Percentiles rank a stretch among this genome's conserved stretches.
Evolutionary conservation across 2,113 vertebrate species (phyloP).

Genomic region (Alexandromys fortis): DNA sequence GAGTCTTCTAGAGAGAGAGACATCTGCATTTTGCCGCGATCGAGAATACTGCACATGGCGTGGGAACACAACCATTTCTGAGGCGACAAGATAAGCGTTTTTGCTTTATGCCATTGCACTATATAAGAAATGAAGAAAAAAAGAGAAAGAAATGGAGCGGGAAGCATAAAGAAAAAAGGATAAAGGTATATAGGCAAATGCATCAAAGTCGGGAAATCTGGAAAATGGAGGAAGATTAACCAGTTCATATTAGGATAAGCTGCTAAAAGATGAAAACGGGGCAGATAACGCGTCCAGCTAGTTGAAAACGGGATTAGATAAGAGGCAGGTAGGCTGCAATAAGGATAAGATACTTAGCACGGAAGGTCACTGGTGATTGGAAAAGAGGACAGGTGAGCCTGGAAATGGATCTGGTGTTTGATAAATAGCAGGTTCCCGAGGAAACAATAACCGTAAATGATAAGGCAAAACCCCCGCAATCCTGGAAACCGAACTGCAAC

Average conservation of each 20-base stretch:
- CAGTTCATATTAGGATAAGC: conserved; percentile 64
- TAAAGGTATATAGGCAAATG: conserved; percentile 40
- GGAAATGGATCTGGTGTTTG: conserved; percentile 44
- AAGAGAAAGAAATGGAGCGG: conserved; percentile 37
- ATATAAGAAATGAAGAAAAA: conserved; percentile 40
- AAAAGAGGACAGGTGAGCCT: conserved; percentile 40
- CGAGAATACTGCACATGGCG: background rate
- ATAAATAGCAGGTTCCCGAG: conserved; percentile 64
- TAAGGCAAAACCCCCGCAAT: conserved; percentile 26
- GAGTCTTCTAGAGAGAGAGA: conserved; percentile 25
- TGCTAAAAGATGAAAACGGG: conserved; percentile 50
- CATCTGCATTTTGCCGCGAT: background rate
- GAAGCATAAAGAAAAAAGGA: conserved; percentile 51
- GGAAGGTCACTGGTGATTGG: conserved; percentile 56
- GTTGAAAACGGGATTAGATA: conserved; percentile 69
- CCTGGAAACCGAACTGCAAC: background rate
- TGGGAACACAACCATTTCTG: conserved; percentile 30
- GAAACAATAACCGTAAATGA: conserved; percentile 57
- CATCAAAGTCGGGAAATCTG: conserved; percentile 43
- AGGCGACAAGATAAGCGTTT: conserved; percentile 49
- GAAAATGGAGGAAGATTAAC: conserved; percentile 59
- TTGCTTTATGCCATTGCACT: background rate
- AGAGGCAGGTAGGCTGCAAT: conserved; percentile 38
- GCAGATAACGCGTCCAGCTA: conserved; percentile 48
- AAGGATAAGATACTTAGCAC: conserved; percentile 50